Conservation (phyloP, 1,140 invertebrate genomes). For the Tetragnatha versicolor region DNA sequence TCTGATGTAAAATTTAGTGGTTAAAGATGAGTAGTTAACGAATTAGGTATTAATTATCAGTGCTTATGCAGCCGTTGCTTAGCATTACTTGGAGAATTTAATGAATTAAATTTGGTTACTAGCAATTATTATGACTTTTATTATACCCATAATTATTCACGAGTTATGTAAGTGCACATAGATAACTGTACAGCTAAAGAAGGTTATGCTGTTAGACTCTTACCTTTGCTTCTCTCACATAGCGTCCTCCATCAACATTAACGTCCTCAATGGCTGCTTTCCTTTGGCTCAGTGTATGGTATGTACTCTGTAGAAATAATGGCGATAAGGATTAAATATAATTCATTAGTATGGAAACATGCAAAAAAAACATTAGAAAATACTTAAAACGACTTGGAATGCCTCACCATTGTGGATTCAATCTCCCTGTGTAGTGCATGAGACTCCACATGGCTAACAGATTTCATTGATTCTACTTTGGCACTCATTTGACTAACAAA, state of each 20-base stretch:
- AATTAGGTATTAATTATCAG: constrained; percentile 32
- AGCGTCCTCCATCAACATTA: constrained; percentile 91
- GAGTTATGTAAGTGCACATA: constrained; percentile 10
- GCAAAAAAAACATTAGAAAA: background rate
- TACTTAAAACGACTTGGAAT: background rate
- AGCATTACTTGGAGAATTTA: constrained; percentile 9
- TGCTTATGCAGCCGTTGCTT: constrained; percentile 3
- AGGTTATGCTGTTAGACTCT: constrained; percentile 60
- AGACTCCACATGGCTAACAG: constrained; percentile 36
- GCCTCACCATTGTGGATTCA: constrained; percentile 34
- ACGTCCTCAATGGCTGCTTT: constrained; percentile 93
- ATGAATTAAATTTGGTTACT: constrained; percentile 9
- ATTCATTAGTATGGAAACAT: constrained; percentile 21
- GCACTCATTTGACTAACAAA: constrained; percentile 52
- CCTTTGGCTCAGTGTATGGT: constrained; percentile 87
- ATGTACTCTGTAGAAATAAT: constrained; percentile 75
- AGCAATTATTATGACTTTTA: background rate
- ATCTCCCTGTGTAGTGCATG: constrained; percentile 37
- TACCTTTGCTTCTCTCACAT: constrained; percentile 98
- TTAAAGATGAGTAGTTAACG: constrained; percentile 41
- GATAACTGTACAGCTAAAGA: background rate
- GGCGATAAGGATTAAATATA: background rate
- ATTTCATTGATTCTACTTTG: constrained; percentile 47
- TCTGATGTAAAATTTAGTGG: constrained; percentile 22
- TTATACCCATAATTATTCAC: constrained; percentile 25